Evolutionary conservation across 2,797 vertebrate species (phyloP).

Genomic region (Megalops cyprinoides): DNA sequence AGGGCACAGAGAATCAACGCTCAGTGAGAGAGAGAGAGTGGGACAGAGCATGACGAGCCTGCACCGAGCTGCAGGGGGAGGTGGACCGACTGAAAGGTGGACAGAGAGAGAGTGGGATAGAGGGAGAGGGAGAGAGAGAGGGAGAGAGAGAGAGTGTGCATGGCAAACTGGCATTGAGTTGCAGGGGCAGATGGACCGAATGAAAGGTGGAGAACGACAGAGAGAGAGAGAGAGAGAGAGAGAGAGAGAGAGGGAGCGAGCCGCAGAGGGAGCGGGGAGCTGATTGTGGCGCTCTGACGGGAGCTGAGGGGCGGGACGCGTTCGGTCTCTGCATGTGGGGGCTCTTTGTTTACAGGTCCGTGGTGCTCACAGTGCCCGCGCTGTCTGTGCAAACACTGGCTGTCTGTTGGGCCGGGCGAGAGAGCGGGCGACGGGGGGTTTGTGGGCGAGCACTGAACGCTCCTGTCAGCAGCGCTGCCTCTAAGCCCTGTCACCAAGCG

Average conservation of each 20-base stretch:
- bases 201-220: not conserved
- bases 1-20: not conserved
- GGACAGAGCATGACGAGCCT: conserved; percentile 9
- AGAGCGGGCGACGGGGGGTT: conserved; percentile 8
- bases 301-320: conserved; percentile 8
- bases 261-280: conserved; percentile 27
- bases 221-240: not conserved
- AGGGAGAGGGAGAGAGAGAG: not conserved
- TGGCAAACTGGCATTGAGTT: no score
- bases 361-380: not conserved
- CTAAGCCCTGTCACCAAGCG: conserved; percentile 40
- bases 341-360: conserved; percentile 6
- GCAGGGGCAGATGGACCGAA: no score
- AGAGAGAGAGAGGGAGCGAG: conserved; percentile 11
- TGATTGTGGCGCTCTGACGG: conserved; percentile 35
- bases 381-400: not conserved
- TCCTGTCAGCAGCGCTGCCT: not conserved
- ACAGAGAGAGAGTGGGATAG: conserved; percentile 16
- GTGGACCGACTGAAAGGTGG: not conserved
- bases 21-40: conserved; percentile 10
- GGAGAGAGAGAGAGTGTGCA: conserved; percentile 18
- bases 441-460: conserved; percentile 17
- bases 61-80: no score
- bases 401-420: conserved; percentile 26
- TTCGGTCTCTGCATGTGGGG: not conserved